Conservation (phyloP, 2,888 invertebrate species). For the Zaprionus lineosus region DNA sequence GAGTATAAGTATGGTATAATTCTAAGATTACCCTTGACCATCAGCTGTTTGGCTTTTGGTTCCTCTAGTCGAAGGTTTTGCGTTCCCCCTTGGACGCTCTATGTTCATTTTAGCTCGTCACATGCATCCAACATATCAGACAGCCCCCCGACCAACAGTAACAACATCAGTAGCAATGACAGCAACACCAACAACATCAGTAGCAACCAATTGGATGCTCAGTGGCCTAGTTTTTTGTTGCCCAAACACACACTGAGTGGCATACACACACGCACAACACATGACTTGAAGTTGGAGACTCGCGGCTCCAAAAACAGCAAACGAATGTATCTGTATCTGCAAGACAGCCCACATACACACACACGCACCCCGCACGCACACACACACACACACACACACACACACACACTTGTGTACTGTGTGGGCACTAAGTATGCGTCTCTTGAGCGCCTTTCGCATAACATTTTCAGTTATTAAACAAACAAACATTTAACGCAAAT, state of each 20-base stretch:
- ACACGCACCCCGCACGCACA: constrained; percentile 34
- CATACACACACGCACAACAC: constrained; percentile 15
- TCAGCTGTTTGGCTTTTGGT: too few species aligned
- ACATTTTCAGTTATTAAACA: constrained; percentile 52
- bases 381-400: constrained; percentile 4
- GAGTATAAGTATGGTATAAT: too few species aligned
- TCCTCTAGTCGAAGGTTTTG: too few species aligned
- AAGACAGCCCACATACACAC: constrained; percentile 22
- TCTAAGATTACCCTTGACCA: too few species aligned
- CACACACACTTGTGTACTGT: constrained; percentile 28
- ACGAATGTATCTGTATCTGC: constrained; percentile 38
- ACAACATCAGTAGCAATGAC: constrained; percentile 22
- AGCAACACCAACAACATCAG: constrained; percentile 9
- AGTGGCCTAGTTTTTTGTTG: constrained; percentile 68
- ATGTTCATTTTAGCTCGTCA: constrained; percentile 6
- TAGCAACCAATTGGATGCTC: constrained; percentile 59
- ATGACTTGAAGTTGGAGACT: constrained; percentile 51
- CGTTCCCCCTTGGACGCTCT: too few species aligned
- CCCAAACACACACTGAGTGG: constrained; percentile 46
- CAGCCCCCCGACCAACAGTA: constrained; percentile 19
- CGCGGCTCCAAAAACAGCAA: constrained; percentile 58
- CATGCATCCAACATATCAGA: constrained; percentile 44
- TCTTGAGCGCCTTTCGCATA: constrained; percentile 40
- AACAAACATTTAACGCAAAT: constrained; percentile 59
- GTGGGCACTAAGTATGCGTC: constrained; percentile 72